Conservation (phyloP, 2,888 invertebrate species). For the Dicyrtoma fusca region DNA sequence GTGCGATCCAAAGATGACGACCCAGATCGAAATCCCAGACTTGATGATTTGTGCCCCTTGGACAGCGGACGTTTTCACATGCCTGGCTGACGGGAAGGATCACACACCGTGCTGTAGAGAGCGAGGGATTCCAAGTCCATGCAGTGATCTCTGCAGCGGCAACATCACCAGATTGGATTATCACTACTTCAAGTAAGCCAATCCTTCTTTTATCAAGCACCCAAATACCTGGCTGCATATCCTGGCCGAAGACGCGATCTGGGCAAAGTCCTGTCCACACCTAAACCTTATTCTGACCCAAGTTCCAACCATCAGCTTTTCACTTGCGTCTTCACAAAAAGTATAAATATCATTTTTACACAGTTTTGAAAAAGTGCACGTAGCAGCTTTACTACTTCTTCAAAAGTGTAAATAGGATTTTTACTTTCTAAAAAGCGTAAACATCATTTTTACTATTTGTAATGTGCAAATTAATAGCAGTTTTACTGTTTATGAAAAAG, state of each 20-base stretch:
- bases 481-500: too few relatives aligned
- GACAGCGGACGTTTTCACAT: slow-evolving; percentile 79
- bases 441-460: too few relatives aligned
- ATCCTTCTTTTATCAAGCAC: not conserved
- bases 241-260: too few relatives aligned
- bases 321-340: not conserved
- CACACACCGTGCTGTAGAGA: slow-evolving; percentile 79
- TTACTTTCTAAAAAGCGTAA: not conserved
- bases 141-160: slow-evolving; percentile 77
- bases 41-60: slow-evolving; percentile 88
- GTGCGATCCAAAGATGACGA: slow-evolving; percentile 71
- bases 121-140: slow-evolving; percentile 74
- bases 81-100: slow-evolving; percentile 77
- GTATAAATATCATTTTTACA: too few relatives aligned
- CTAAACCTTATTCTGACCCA: too few relatives aligned
- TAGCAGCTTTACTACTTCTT: not conserved
- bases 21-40: slow-evolving; percentile 71
- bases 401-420: not conserved
- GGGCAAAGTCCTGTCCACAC: too few relatives aligned
- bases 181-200: slow-evolving; percentile 78
- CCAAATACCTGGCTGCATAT: too few relatives aligned
- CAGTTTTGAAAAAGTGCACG: not conserved
- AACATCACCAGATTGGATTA: slow-evolving; percentile 78
- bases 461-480: too few relatives aligned
- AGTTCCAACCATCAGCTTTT: not conserved